Conservation (phyloP, 2,888 invertebrate species). For the Byasa hedistus region DNA sequence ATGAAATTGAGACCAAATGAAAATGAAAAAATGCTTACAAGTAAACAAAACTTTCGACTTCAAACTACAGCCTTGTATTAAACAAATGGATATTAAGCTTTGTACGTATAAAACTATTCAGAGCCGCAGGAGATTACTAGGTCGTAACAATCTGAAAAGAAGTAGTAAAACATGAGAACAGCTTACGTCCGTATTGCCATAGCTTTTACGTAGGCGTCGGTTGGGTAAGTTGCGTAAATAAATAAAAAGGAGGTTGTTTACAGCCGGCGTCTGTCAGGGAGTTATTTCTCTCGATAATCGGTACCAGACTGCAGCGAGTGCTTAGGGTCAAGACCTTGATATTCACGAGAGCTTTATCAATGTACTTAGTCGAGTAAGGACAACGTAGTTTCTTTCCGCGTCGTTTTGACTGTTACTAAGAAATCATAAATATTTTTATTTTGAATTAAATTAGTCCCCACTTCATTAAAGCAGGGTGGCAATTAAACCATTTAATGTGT, state of each 20-base stretch:
- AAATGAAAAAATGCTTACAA: no score
- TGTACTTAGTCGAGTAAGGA: not conserved
- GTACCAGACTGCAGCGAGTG: slow-evolving; percentile 1
- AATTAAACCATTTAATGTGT: not conserved
- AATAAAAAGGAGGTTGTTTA: slow-evolving; percentile 20
- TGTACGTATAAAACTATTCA: no score
- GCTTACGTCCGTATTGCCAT: slow-evolving; percentile 3
- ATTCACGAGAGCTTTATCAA: slow-evolving; percentile 7
- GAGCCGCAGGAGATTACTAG: no score
- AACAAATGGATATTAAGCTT: no score
- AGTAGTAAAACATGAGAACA: slow-evolving; percentile 10
- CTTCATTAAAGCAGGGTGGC: not conserved
- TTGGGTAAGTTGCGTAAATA: slow-evolving; percentile 17
- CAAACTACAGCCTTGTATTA: no score
- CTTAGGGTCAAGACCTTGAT: slow-evolving; percentile 11
- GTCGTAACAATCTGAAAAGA: slow-evolving; percentile 11
- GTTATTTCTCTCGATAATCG: slow-evolving; percentile 24
- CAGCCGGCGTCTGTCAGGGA: slow-evolving; percentile 2
- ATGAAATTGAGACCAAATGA: no score
- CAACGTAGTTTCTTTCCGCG: not conserved
- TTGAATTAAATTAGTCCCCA: not conserved
- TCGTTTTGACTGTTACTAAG: not conserved
- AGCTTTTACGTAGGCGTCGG: slow-evolving; percentile 17
- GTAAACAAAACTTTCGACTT: no score
- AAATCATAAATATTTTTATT: not conserved